Evolutionary conservation across 1,140 invertebrate genomes (phyloP).

Genomic region (Anoplophora glabripennis): DNA sequence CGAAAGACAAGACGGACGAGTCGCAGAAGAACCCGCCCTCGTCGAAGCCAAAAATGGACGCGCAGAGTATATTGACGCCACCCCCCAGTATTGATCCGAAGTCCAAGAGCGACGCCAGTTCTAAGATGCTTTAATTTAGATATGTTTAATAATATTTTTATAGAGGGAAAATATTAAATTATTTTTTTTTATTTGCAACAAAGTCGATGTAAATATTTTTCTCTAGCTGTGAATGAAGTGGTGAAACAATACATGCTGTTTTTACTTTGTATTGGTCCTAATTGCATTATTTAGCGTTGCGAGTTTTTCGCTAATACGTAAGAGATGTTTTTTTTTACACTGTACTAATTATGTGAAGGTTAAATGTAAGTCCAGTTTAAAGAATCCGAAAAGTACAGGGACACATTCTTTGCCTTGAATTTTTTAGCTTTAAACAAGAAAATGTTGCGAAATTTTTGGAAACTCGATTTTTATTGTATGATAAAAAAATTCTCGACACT

Average conservation of each 20-base stretch:
- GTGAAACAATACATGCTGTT: neutral
- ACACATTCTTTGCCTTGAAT: too few relatives aligned
- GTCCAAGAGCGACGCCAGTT: slow-evolving; percentile 34
- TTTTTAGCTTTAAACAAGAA: too few relatives aligned
- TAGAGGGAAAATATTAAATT: slow-evolving; percentile 16
- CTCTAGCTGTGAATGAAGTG: neutral
- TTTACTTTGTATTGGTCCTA: too few relatives aligned
- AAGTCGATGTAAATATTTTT: slow-evolving; percentile 15
- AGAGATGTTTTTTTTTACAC: too few relatives aligned
- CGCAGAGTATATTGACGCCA: slow-evolving; percentile 18
- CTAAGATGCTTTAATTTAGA: slow-evolving; percentile 40
- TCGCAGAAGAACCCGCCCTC: slow-evolving; percentile 8
- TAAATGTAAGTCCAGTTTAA: too few relatives aligned
- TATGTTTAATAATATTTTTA: slow-evolving; percentile 15
- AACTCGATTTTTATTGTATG: too few relatives aligned
- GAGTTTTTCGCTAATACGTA: too few relatives aligned
- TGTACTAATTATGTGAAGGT: too few relatives aligned
- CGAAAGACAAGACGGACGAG: slow-evolving; percentile 25
- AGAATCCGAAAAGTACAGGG: too few relatives aligned
- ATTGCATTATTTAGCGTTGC: too few relatives aligned
- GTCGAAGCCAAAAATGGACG: slow-evolving; percentile 25
- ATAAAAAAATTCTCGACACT: too few relatives aligned
- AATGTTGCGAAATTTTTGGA: too few relatives aligned
- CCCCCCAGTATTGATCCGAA: slow-evolving; percentile 37
- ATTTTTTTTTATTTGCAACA: slow-evolving; percentile 9